Base-by-base conservation (phyloP, 2,797 vertebrate species). In the Anguilla marmorata region DNA sequence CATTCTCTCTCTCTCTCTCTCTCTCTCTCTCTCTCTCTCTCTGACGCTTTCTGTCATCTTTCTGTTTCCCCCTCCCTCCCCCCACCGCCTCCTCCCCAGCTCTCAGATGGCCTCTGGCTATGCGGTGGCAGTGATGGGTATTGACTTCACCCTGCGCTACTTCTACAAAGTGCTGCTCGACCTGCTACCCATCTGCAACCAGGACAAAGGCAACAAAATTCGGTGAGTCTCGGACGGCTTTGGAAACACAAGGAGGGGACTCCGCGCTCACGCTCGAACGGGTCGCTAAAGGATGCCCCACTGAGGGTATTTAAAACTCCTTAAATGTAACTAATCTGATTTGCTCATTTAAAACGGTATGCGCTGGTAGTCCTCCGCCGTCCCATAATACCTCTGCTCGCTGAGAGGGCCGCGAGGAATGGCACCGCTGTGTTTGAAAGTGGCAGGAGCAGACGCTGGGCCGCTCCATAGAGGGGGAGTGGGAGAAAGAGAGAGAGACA, bases 101-200 rank as follows among this genome's bases (percentile, higher is more conserved):
- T 94, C 97, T 45, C 97, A 98, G 93, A 96, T 97, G 94, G 97
- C 98, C 86, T 91, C 97, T 19, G 98, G 98, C 50, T 98, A 98
- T 83, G 97, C 98, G 0, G 96, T 99, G 69, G 98, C 98, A 0
- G 98, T 99, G 84, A 99, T 99, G 99, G 99, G 98, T 74, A 98
- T 99, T 0, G 99, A 99, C 94, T 99, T 99, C 93, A 99, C 99
- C 0, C 96, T 99, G 0, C 94, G 98, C 16, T 99, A 99, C 94
- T 99, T 99, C 95, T 99, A 99, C 92, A 99, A 99, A 93, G 98
- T 99, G 56, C 96, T 99, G 12, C 96, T 99, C 94, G 98, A 99
- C 91, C 95, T 99, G 86, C 92, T 99, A 86, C 99, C 99, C 52
- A 96, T 99, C 89, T 99, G 99, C 93, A 99, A 98, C 94, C 98